Base-by-base conservation (phyloP, 2,797 vertebrate species). In the Phoeniculus purpureus region DNA sequence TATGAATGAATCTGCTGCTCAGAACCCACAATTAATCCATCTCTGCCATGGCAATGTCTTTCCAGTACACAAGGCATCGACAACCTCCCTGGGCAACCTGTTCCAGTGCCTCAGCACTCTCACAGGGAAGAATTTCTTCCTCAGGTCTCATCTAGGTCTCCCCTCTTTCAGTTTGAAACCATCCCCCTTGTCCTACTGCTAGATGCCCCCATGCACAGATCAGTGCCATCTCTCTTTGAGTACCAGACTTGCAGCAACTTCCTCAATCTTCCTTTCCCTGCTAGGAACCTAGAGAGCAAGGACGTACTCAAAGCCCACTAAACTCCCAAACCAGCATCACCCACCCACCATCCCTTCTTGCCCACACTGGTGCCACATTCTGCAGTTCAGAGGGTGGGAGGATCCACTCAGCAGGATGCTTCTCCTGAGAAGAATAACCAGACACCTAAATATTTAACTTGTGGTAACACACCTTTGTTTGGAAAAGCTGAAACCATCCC, bases 381-480 rank as follows among this genome's bases (percentile, higher is more conserved):
- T 64, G 71, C 65, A 84, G 52, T n/a, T 91, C 67, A 68, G 64
- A 34, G 70, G 56, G 74, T 78, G 75, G 81, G 67, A 68, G 78
- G 54, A 26, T 70, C 61, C 68, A 71, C 75, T 86, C 77, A 81
- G 82, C 32, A 4, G 50, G 83, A 86, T 67, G 26, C 8, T 74
- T 62, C 45, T 68, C 72, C 56, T 71, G 71, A 88, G 88, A 94
- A 94, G 95, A 94, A 94, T 66, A 31, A 87, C 84, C 68, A 86
- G 52, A 55, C 61, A 89, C 76, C 68, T 64, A 11, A 43, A 43
- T 16, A 51, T 81, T 92, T 88, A 79, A 85, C 80, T 92, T 93
- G 87, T 62, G 64, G 89, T 88, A 91, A 87, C 62, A 52, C 40
- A 70, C 55, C 64, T 94, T 86, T 58, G 61, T 92, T 77, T 43